These are phyloP conservation scores for Pseudomugil gertrudae DNA, from an alignment of 2,797 vertebrate species.

Conservation along the genomic window DNA sequence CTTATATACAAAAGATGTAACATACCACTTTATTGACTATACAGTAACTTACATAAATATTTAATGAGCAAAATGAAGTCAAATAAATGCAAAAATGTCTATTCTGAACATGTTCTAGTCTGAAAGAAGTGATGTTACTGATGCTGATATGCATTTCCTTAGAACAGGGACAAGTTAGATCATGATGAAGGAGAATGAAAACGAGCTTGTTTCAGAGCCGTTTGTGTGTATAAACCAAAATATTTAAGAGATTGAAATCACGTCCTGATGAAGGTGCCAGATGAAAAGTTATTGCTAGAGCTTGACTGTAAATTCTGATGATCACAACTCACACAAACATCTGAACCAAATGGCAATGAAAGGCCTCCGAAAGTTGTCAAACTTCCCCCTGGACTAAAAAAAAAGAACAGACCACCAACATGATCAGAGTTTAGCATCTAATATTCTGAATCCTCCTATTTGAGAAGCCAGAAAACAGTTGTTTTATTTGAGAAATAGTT, in stretches of 20 bases:
- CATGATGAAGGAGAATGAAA: background rate
- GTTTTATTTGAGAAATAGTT: constrained; percentile 5
- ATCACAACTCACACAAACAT: background rate
- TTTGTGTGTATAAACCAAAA: background rate
- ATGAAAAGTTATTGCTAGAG: background rate
- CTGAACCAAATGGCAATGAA: background rate
- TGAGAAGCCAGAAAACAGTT: background rate
- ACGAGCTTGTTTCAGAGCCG: background rate
- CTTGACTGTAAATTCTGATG: background rate
- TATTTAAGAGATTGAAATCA: background rate
- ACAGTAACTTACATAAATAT: no score
- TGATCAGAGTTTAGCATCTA: background rate
- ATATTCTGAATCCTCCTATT: background rate
- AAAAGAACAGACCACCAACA: background rate
- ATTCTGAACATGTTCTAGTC: background rate
- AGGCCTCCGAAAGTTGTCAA: background rate
- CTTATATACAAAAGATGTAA: no score
- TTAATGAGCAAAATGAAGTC: no score
- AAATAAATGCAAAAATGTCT: background rate
- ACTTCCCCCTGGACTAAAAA: background rate
- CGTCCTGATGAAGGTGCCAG: background rate
- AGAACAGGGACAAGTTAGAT: background rate
- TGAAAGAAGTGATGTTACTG: background rate
- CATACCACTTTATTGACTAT: no score
- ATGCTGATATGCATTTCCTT: background rate